These are phyloP conservation scores for Sardina pilchardus DNA, from an alignment of 2,113 vertebrate genomes.

Conservation along the genomic window DNA sequence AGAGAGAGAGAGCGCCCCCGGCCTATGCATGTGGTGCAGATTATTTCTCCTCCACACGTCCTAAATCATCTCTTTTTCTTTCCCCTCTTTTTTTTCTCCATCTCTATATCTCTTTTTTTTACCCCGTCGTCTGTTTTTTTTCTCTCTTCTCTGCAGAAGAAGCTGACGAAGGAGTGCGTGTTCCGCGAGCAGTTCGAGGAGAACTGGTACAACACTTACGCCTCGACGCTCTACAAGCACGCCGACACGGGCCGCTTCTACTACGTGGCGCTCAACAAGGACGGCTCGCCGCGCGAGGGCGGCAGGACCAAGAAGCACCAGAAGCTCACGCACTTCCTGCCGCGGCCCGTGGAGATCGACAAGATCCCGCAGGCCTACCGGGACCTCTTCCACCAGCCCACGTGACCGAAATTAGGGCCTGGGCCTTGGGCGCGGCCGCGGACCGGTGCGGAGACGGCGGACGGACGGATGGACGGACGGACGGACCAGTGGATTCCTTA, in stretches of 20 bases:
- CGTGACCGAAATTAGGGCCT: conserved; percentile 77
- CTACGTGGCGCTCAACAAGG: conserved; percentile 97
- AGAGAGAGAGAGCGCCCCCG: neutral
- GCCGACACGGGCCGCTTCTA: conserved; percentile 89
- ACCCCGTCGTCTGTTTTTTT: neutral
- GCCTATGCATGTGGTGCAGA: neutral
- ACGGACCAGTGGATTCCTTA: conserved; percentile 31
- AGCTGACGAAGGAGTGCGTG: conserved; percentile 92
- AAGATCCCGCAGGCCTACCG: conserved; percentile 91
- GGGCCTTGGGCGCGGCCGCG: conserved; percentile 18
- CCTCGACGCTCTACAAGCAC: conserved; percentile 94
- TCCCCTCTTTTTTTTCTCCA: conserved; percentile 24
- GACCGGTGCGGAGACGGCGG: conserved; percentile 1
- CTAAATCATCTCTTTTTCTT: conserved; percentile 20
- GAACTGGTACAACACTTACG: conserved; percentile 99
- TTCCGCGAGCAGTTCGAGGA: conserved; percentile 99
- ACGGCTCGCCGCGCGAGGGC: conserved; percentile 94
- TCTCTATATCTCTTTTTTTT: conserved; percentile 18
- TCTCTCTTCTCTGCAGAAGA: conserved; percentile 78
- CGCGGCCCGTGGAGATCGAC: conserved; percentile 89
- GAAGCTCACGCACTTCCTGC: conserved; percentile 96
- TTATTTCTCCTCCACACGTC: neutral
- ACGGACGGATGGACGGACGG: conserved; percentile 21
- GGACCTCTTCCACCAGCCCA: conserved; percentile 92
- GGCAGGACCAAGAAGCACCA: conserved; percentile 97